Evolutionary conservation across 2,113 vertebrate genomes (phyloP).

Genomic region (Geothlypis trichas): DNA sequence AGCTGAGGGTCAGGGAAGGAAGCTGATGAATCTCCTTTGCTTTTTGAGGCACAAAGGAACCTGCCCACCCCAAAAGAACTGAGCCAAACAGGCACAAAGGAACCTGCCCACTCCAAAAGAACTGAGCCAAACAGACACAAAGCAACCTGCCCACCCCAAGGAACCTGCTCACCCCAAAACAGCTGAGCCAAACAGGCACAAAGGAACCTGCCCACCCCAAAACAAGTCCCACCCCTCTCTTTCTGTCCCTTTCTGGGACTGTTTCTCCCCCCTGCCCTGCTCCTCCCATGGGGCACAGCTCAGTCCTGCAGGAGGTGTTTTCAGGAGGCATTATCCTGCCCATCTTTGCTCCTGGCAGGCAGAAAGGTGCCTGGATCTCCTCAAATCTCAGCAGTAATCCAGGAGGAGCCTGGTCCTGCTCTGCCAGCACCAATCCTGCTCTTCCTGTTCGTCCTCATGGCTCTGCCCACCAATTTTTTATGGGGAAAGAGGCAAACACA

Average conservation of each 20-base stretch:
- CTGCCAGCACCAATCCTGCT: not conserved
- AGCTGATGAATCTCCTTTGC: not conserved
- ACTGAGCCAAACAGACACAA: not conserved
- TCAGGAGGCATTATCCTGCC: rapidly evolving
- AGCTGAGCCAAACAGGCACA: not conserved
- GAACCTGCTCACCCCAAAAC: rapidly evolving
- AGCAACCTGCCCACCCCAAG: not conserved
- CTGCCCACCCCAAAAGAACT: not conserved
- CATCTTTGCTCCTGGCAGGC: not conserved
- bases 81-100: not conserved
- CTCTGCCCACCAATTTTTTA: not conserved
- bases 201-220: not conserved
- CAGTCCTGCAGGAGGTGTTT: not conserved
- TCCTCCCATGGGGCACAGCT: too few relatives aligned
- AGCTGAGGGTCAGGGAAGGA: not conserved
- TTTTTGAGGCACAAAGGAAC: not conserved
- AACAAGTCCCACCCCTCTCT: not conserved
- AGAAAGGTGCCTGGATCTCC: not conserved
- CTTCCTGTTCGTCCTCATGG: not conserved
- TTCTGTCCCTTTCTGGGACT: not conserved
- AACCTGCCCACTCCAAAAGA: rapidly evolving
- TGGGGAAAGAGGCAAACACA: not conserved
- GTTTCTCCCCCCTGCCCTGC: not conserved
- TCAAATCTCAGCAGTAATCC: rapidly evolving
- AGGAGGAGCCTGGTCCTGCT: not conserved